phyloP scores from a whole-genome alignment of 2,797 vertebrate genomes.

The Neopelma chrysocephalum region DNA sequence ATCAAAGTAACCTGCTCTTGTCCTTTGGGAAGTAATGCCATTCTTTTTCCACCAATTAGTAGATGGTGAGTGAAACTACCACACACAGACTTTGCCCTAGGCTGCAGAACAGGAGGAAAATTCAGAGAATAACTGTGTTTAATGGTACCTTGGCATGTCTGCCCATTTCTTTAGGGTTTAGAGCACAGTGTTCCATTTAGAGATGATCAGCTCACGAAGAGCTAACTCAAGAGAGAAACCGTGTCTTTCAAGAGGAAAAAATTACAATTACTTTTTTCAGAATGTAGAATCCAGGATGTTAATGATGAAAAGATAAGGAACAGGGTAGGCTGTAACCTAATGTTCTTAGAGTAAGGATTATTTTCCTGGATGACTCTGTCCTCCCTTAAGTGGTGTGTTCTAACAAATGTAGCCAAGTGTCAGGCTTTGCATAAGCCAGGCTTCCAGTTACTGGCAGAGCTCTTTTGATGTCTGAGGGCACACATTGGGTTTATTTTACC shows the following conservation, averaged over 20 bases:
- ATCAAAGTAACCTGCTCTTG: background rate
- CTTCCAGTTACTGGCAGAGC: background rate
- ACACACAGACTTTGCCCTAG: background rate
- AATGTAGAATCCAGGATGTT: background rate
- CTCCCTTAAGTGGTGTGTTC: background rate
- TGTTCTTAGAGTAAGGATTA: background rate
- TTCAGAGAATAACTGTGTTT: background rate
- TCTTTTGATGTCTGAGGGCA: background rate
- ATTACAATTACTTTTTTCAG: background rate
- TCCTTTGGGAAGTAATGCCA: background rate
- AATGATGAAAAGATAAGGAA: background rate
- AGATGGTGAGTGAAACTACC: background rate
- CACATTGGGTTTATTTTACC: background rate
- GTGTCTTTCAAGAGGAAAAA: background rate
- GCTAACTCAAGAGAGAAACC: background rate
- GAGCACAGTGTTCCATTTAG: background rate
- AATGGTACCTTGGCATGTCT: background rate
- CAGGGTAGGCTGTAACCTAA: background rate
- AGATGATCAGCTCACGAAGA: background rate
- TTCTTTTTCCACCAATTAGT: background rate
- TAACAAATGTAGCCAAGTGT: background rate
- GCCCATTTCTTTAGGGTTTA: background rate
- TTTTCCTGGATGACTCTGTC: background rate
- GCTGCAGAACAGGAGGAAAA: background rate
- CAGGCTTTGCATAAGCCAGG: background rate